phyloP scores from a whole-genome alignment of 2,888 invertebrate species.

The Drosophila pegasa region DNA sequence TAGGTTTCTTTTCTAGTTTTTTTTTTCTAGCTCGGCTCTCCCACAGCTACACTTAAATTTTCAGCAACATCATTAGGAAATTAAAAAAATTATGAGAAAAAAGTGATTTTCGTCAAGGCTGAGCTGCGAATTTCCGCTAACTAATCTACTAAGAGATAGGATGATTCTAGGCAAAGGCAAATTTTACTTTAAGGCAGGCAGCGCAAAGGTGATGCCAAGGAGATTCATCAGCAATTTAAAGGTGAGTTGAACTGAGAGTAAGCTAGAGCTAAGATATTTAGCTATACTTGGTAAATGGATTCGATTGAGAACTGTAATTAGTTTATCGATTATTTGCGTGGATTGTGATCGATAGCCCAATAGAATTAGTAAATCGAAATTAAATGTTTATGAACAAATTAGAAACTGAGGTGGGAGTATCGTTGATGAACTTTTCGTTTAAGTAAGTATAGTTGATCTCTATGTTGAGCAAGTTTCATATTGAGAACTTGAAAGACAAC shows the following conservation, averaged over 20 bases:
- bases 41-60: slow-evolving; percentile 33
- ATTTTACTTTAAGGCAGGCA: neutral
- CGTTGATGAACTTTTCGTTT: too few species aligned
- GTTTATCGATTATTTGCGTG: neutral
- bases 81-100: slow-evolving; percentile 50
- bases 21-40: neutral
- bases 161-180: neutral
- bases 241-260: neutral
- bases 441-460: too few species aligned
- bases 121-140: neutral
- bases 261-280: neutral
- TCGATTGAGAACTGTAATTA: neutral
- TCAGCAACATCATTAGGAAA: slow-evolving; percentile 69
- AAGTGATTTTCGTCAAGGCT: slow-evolving; percentile 8
- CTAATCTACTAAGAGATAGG: slow-evolving; percentile 4
- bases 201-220: neutral
- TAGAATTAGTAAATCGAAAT: too few species aligned
- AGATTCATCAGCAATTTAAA: neutral
- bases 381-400: too few species aligned
- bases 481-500: neutral
- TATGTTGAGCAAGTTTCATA: too few species aligned
- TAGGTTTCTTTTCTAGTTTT: slow-evolving; percentile 1
- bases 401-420: too few species aligned
- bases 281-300: neutral
- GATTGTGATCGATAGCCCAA: too few species aligned